Conservation (phyloP, 2,888 invertebrate species). For the Agrotis puta region DNA sequence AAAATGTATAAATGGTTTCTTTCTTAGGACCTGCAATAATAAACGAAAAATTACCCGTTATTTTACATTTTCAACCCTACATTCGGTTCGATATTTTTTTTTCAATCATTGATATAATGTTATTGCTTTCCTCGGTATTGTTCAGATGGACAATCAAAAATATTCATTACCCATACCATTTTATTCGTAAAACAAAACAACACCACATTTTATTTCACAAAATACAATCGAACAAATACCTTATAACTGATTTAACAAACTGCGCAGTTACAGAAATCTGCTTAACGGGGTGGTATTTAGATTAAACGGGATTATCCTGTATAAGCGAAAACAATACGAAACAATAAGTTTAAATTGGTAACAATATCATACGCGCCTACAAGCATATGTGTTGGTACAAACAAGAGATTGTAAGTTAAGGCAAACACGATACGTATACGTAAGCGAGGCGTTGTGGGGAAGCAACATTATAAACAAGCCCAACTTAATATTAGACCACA, state of each 20-base stretch:
- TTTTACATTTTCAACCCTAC: neutral
- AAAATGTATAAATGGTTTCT: no score
- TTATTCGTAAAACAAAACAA: conserved; percentile 35
- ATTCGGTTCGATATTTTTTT: conserved; percentile 8
- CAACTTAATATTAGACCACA: conserved; percentile 86
- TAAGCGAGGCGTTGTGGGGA: conserved; percentile 54
- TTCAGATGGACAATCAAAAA: conserved; percentile 21
- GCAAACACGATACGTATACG: conserved; percentile 70
- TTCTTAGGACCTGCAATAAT: no score
- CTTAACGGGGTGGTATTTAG: conserved; percentile 26
- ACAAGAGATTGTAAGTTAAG: conserved; percentile 70
- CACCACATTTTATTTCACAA: conserved; percentile 2
- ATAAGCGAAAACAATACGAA: conserved; percentile 53
- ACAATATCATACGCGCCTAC: conserved; percentile 59
- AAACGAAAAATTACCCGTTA: neutral
- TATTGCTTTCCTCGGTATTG: neutral
- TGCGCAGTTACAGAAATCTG: conserved; percentile 17
- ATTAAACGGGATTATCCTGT: conserved; percentile 46
- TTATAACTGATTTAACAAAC: conserved; percentile 11
- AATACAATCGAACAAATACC: conserved; percentile 35
- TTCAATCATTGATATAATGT: conserved; percentile 11
- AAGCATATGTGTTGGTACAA: conserved; percentile 59
- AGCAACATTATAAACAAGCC: conserved; percentile 78
- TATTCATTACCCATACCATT: conserved; percentile 12
- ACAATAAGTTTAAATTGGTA: conserved; percentile 61